phyloP scores from a whole-genome alignment of 2,113 vertebrate genomes.

The Pteronura brasiliensis region DNA sequence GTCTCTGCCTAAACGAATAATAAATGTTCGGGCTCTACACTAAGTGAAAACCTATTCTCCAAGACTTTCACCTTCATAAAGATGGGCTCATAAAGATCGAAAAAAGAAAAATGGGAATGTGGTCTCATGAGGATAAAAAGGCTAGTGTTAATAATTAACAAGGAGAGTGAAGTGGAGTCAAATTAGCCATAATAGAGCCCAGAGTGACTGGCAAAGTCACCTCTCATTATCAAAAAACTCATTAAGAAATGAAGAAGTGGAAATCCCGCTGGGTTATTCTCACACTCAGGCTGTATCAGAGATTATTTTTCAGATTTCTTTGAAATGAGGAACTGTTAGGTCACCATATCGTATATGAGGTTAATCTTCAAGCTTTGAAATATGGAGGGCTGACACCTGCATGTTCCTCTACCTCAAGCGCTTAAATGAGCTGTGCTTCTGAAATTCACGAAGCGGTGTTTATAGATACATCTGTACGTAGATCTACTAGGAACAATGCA shows the following conservation, averaged over 20 bases:
- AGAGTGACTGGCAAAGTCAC: conserved; percentile 90
- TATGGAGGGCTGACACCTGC: conserved; percentile 78
- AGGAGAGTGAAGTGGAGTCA: conserved; percentile 90
- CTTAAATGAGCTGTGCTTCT: conserved; percentile 78
- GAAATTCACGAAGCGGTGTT: conserved; percentile 67
- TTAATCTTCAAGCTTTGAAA: conserved; percentile 85
- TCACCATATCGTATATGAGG: conserved; percentile 83
- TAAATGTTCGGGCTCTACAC: conserved; percentile 73
- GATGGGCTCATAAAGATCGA: conserved; percentile 75
- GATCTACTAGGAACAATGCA: conserved; percentile 55
- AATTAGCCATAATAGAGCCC: conserved; percentile 98
- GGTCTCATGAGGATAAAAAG: conserved; percentile 93
- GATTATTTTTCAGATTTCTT: conserved; percentile 87
- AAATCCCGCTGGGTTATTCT: conserved; percentile 88
- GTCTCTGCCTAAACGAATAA: conserved; percentile 73
- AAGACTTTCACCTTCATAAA: conserved; percentile 78
- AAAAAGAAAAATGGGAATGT: conserved; percentile 83
- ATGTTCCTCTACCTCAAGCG: conserved; percentile 73
- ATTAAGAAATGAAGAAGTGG: conserved; percentile 91
- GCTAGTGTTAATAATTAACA: conserved; percentile 98
- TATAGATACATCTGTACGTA: conserved; percentile 46
- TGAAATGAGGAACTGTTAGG: conserved; percentile 83
- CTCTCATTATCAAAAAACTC: conserved; percentile 91
- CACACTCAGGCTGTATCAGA: conserved; percentile 80
- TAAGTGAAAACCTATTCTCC: conserved; percentile 80